These are phyloP conservation scores for Takifugu rubripes DNA, from an alignment of 2,797 vertebrate species.

Conservation along the genomic window DNA sequence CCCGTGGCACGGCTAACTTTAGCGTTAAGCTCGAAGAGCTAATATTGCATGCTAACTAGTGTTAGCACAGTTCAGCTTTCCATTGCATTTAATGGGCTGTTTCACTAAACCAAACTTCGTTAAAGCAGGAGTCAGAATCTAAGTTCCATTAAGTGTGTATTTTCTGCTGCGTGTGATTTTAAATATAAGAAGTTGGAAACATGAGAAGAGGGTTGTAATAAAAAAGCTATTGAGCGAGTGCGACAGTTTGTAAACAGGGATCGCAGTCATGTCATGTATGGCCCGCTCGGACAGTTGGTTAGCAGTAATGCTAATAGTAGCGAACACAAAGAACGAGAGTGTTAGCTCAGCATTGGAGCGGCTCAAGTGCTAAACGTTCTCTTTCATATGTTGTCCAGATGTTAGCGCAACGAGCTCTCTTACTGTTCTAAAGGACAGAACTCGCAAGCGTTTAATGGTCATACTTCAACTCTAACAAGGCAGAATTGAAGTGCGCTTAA, in stretches of 20 bases:
- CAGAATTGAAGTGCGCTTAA: slow-evolving; percentile 15
- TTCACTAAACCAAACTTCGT: slow-evolving; percentile 33
- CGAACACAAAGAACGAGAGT: slow-evolving; percentile 72
- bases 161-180: rapidly evolving
- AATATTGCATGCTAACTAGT: slow-evolving; percentile 46
- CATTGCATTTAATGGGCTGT: slow-evolving; percentile 59
- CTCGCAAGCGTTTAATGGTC: background rate
- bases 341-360: slow-evolving; percentile 3
- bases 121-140: slow-evolving; percentile 6
- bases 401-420: background rate
- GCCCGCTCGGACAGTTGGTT: slow-evolving; percentile 50
- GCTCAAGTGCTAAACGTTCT: slow-evolving; percentile 49
- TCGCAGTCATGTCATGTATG: slow-evolving; percentile 49
- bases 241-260: slow-evolving; percentile 56
- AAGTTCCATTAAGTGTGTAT: background rate
- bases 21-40: slow-evolving; percentile 39
- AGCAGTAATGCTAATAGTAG: slow-evolving; percentile 58
- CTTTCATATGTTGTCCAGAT: slow-evolving; percentile 40
- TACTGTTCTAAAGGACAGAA: too few relatives aligned
- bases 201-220: background rate
- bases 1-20: slow-evolving; percentile 53
- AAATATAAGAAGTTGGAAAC: background rate
- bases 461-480: background rate
- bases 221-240: slow-evolving; percentile 15
- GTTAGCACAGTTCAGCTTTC: slow-evolving; percentile 52